Evolutionary conservation across 2,113 vertebrate species (phyloP).

Genomic region (Axis porcinus): DNA sequence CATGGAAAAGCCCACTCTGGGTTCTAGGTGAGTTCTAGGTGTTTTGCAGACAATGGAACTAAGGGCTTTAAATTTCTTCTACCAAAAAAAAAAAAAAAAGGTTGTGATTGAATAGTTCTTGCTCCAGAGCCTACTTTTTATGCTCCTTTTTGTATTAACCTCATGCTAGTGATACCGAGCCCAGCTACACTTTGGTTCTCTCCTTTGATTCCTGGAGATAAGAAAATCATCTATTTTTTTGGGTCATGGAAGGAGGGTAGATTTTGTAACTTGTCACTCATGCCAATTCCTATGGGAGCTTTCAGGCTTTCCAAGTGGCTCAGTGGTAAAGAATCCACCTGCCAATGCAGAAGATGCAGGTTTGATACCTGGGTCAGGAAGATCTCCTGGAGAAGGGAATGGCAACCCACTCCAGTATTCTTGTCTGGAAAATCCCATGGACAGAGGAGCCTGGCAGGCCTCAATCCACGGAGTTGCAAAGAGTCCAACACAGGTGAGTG

Average conservation of each 20-base stretch:
- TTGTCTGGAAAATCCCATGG: not conserved
- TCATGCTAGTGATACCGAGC: not conserved
- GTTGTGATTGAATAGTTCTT: not conserved
- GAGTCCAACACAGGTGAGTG: not conserved
- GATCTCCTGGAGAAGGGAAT: not conserved
- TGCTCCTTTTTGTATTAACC: not conserved
- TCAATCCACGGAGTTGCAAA: not conserved
- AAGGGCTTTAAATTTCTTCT: not conserved
- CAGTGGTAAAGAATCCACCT: not conserved
- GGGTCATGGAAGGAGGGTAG: not conserved
- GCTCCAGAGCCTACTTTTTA: not conserved
- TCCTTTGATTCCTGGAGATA: not conserved
- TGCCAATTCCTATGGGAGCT: not conserved
- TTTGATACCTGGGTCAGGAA: not conserved
- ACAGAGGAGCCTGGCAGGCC: not conserved
- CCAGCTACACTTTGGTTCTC: not conserved
- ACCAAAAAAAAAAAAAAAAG: not conserved
- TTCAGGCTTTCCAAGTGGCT: not conserved
- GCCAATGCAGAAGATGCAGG: not conserved
- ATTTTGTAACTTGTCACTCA: not conserved
- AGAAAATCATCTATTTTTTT: not conserved
- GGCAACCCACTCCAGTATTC: not conserved
- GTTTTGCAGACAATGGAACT: not conserved
- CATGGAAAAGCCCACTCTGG: not conserved
- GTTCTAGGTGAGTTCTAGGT: not conserved